Base-by-base conservation (phyloP, 2,888 invertebrate genomes). In the Heliothis peltigera region DNA sequence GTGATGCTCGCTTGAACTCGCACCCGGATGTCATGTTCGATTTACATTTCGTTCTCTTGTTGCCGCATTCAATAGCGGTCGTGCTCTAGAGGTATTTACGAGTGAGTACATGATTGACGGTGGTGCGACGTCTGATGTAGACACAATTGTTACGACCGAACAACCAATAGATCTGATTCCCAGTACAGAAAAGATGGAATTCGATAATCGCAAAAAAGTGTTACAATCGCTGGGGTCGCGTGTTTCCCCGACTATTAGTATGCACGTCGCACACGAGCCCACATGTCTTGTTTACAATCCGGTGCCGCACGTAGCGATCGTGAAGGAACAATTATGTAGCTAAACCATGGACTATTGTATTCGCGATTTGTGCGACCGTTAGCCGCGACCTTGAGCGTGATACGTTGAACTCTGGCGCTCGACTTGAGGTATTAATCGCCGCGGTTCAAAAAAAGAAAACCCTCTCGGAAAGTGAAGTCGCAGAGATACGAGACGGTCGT, bases 11-110 rank as follows among this genome's bases (percentile, higher is more conserved):
- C 85, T 87, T 92, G 91, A 92, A 90, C 92, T 90, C 86, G 89
- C 92, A 92, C 91, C 93, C 92, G 92, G 93, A 93, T 93, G 92
- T 92, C 92, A 90, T 91, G 90, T 92, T 89, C 82, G 86, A 87
- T 91, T 90, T 89, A 88, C 88, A 89, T 91, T 91, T 89, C 79
- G 89, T 84, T 87, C 88, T 89, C 87, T 90, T 84, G 86, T 87
- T 88, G 83, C 87, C 80, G 83, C 86, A 84, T 89, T 89, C 83
- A 87, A 89, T 87, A 82, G 85, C 81, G 82, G 80, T 90, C 90
- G 89, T 90, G 90, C 86, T 75, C 75, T 74, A 63, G 74, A 80
- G 71, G 75, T 82, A 84, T 84, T 87, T 79, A 77, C 82, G 79
- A 84, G 80, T 75, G 83, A 77, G 79, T 80, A 83, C 82, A 85